These are phyloP conservation scores for Agriopis marginaria DNA, from an alignment of 2,888 invertebrate genomes.

Conservation along the genomic window DNA sequence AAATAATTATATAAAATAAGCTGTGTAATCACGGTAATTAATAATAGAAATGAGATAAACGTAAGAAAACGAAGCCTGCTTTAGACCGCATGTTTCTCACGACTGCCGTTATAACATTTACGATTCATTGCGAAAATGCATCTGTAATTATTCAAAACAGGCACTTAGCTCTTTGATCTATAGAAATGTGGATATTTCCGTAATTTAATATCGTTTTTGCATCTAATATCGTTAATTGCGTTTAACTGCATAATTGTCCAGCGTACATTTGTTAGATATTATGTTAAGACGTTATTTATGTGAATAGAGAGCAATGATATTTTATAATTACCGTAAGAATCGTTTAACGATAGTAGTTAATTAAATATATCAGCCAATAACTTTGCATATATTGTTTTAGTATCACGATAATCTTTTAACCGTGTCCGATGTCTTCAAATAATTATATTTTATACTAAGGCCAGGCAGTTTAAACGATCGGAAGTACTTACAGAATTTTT, in stretches of 20 bases:
- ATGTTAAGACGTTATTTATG: not conserved
- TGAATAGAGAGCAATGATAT: not conserved
- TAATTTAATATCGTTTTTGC: conserved; percentile 15
- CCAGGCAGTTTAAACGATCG: too few species aligned
- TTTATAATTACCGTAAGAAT: not conserved
- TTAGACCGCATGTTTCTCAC: not conserved
- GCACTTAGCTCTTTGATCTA: conserved; percentile 16
- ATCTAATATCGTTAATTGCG: conserved; percentile 7
- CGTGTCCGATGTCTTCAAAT: too few species aligned
- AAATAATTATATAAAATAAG: too few species aligned
- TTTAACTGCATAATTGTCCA: conserved; percentile 9
- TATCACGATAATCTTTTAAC: too few species aligned
- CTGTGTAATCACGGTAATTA: too few species aligned
- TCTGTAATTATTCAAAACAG: conserved; percentile 26
- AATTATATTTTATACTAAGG: too few species aligned
- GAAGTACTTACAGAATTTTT: not conserved
- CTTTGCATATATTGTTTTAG: too few species aligned
- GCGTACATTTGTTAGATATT: not conserved
- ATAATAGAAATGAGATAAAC: not conserved
- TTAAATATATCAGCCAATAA: too few species aligned
- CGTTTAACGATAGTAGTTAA: not conserved
- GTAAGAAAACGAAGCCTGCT: not conserved
- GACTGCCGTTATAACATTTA: conserved; percentile 17
- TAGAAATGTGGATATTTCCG: conserved; percentile 16
- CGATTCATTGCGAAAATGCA: conserved; percentile 24